Evolutionary conservation across 2,797 vertebrate genomes (phyloP).

Genomic region (Pristis pectinata): DNA sequence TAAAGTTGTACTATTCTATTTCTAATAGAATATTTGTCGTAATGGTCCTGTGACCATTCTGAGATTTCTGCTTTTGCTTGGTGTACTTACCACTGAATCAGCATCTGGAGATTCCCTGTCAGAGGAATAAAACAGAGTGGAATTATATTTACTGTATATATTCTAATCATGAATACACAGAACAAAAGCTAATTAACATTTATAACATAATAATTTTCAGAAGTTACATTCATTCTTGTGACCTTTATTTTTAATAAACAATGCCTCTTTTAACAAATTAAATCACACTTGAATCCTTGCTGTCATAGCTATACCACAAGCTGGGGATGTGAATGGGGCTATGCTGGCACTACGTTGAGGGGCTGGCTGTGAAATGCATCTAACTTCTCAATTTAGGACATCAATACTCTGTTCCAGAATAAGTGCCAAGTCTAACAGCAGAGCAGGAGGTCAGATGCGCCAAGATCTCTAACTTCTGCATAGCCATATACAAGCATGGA

Average conservation of each 20-base stretch:
- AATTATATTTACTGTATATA: not conserved
- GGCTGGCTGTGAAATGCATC: too few relatives aligned
- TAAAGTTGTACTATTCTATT: not conserved
- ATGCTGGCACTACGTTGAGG: too few relatives aligned
- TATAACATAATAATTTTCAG: not conserved
- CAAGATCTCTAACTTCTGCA: too few relatives aligned
- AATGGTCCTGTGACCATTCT: not conserved
- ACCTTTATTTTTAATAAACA: not conserved
- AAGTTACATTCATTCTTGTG: not conserved
- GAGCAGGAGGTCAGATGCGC: too few relatives aligned
- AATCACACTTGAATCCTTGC: too few relatives aligned
- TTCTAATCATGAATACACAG: slow-evolving; percentile 25
- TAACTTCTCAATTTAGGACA: too few relatives aligned
- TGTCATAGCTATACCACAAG: too few relatives aligned
- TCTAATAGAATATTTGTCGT: not conserved
- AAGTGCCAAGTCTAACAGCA: too few relatives aligned
- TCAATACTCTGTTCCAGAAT: too few relatives aligned
- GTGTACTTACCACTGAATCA: slow-evolving; percentile 83
- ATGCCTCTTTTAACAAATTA: too few relatives aligned
- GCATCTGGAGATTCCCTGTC: slow-evolving; percentile 85
- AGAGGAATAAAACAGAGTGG: slow-evolving; percentile 45
- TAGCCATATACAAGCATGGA: too few relatives aligned
- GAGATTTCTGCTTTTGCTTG: slow-evolving; percentile 38
- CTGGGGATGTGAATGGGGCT: too few relatives aligned
- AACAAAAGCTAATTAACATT: slow-evolving; percentile 35